Base-by-base conservation (phyloP, 2,888 invertebrate genomes). In the Orgyia antiqua region DNA sequence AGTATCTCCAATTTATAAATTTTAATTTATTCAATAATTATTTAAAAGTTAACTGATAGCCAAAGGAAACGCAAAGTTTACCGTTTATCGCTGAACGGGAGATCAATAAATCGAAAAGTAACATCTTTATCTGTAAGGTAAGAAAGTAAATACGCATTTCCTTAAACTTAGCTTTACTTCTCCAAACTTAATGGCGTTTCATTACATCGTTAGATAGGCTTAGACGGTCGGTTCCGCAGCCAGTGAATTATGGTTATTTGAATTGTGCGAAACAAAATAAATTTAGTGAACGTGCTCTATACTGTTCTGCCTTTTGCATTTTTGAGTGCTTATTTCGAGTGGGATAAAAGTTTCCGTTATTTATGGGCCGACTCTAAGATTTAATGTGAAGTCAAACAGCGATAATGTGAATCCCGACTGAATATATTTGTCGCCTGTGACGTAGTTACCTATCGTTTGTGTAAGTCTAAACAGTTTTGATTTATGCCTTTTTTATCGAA, bases 201-300 rank as follows among this genome's bases (percentile, higher is more conserved):
- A 86, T 86, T 86, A 86, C 80, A 82, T 78, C 83, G 80, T 76
- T 82, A 83, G 80, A 77, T 83, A 82, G 82, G 84, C 83, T 83
- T 78, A 82, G 70, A 61, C 34, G 36, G 49, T 66, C 58, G 68
- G 65, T 65, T 53, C 63, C 59, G 63, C 58, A 49, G 36, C 18
- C 43, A 31, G 77, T 86, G 86, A 86, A 62, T 86, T 84, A 86
- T 86, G 86, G 86, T 86, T 86, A 86, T 86, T 86, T 86, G 84
- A 86, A 86, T 84, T 83, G 84, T 84, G 67, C 75, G 83, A 84
- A 84, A 84, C 86, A 84, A 84, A 84, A 86, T 86, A 86, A 86
- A 86, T 86, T 86, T 80, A 80, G 71, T 72, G 80, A 80, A 86
- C 86, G 86, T 86, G 86, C 83, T 72, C 80, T 83, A 75, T 82